phyloP scores from a whole-genome alignment of 2,113 vertebrate genomes.

The Nyctereutes procyonoides region DNA sequence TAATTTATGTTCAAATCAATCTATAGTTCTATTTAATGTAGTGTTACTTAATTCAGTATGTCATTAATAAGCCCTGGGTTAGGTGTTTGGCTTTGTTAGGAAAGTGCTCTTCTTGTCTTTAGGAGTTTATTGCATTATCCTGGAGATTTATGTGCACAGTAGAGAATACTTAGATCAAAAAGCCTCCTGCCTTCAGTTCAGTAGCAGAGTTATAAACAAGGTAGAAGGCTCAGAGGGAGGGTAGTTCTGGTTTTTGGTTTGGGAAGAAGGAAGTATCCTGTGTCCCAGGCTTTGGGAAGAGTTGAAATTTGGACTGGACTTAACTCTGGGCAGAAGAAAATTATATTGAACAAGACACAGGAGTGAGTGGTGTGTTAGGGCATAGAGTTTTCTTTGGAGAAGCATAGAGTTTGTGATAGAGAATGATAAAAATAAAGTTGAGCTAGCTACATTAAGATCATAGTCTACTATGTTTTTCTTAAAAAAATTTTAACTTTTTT shows the following conservation, averaged over 20 bases:
- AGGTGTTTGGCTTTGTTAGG: background rate
- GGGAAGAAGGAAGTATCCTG: background rate
- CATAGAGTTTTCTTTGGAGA: slow-evolving; percentile 29
- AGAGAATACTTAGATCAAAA: background rate
- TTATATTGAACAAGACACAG: background rate
- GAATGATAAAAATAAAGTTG: background rate
- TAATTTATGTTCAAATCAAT: background rate
- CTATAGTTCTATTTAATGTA: background rate
- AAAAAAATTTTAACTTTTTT: background rate
- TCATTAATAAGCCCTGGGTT: background rate
- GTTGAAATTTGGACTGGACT: background rate
- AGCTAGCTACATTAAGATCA: background rate
- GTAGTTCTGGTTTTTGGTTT: background rate
- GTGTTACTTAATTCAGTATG: background rate
- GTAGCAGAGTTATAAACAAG: background rate
- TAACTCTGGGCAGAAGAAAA: background rate
- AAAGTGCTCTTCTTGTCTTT: background rate
- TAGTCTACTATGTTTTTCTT: background rate
- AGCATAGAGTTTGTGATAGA: background rate
- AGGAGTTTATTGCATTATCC: background rate
- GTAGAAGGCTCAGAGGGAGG: background rate
- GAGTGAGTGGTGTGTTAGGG: background rate
- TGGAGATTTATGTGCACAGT: background rate
- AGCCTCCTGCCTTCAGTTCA: background rate
- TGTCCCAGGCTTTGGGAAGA: background rate